Evolutionary conservation across 2,888 invertebrate species (phyloP), one percentile per base, ranked within the genome.

Genomic region (Drosophila lutescens): DNA sequence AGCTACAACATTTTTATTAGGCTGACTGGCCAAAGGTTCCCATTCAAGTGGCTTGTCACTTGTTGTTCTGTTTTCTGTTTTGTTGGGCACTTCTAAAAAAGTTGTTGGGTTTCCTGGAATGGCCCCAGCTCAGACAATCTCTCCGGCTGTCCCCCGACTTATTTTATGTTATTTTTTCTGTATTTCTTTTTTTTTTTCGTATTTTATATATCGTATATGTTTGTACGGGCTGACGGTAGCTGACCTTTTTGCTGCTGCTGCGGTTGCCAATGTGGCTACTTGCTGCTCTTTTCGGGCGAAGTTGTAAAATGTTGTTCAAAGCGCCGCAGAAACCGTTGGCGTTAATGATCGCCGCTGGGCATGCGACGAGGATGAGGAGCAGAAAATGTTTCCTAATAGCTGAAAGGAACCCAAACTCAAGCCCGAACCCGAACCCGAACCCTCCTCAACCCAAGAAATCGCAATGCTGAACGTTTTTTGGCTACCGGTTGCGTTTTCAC

Each of bases 401-500:
- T 66, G 12, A 51, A 60, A 20, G 65, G 53, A 74, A 56, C 75
- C 47, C 46, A 23, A 49, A 6, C 15, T 34, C 46, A n/a, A 40
- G 40, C 43, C n/a, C 15, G 17, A 38, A 38, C 13, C 20, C 32
- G 6, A 32, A 10, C 32, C 53, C 32, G 43, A 56, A 69, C 59
- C 68, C 47, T 70, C 50, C 57, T 53, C 66, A 65, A 55, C 47
- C 40, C n/a, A 36, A 36, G 36, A 38, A 75, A 79, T 79, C 77
- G 72, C 65, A 55, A 51, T 57, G 46, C 63, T 56, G 57, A 73
- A 59, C 60, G 73, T 44, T 68, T 69, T 67, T 73, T 43, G 80
- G 81, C 84, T 86, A 80, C 83, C 60, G 86, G 75, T 74, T 74
- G 74, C 83, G 71, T 77, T 66, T 76, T 72, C 77, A 69, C 87